phyloP scores from a whole-genome alignment of 2,888 invertebrate species.

The Oligia fasciuncula region DNA sequence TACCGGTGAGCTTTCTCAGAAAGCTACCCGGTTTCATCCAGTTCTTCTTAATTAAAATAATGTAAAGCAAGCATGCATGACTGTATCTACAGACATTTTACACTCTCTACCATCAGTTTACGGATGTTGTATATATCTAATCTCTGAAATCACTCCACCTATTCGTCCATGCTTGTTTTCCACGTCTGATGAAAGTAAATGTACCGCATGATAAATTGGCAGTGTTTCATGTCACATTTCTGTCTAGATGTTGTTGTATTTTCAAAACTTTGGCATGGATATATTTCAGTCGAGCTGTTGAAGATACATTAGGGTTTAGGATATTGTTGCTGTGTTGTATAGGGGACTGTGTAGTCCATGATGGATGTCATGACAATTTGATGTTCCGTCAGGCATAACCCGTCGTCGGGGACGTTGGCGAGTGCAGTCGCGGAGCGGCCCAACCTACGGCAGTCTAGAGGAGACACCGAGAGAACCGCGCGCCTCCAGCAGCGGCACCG shows the following conservation, averaged over 20 bases:
- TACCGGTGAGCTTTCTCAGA: constrained; percentile 14
- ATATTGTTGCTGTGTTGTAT: constrained; percentile 6
- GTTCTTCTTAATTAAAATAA: constrained; percentile 7
- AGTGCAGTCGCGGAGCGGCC: constrained; percentile 85
- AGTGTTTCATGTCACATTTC: constrained; percentile 55
- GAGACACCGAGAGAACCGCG: constrained; percentile 78
- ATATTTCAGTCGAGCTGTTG: constrained; percentile 47
- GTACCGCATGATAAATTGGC: constrained; percentile 64
- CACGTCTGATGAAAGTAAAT: constrained; percentile 53
- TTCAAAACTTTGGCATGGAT: constrained; percentile 59
- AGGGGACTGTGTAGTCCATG: constrained; percentile 31
- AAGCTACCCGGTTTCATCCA: constrained; percentile 15
- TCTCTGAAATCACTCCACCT: constrained; percentile 42
- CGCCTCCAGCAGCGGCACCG: constrained; percentile 78
- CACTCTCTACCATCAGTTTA: background rate
- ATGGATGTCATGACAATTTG: constrained; percentile 59
- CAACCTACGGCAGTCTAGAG: constrained; percentile 92
- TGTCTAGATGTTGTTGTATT: constrained; percentile 53
- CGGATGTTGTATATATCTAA: constrained; percentile 47
- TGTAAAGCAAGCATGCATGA: constrained; percentile 56
- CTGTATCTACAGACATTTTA: constrained; percentile 14
- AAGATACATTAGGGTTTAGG: constrained; percentile 41
- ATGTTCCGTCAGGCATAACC: constrained; percentile 85
- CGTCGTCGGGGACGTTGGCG: constrained; percentile 87
- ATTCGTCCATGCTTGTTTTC: constrained; percentile 57